These are phyloP conservation scores for Halictus quadricinctus DNA, from an alignment of 2,888 invertebrate genomes.

Conservation along the genomic window DNA sequence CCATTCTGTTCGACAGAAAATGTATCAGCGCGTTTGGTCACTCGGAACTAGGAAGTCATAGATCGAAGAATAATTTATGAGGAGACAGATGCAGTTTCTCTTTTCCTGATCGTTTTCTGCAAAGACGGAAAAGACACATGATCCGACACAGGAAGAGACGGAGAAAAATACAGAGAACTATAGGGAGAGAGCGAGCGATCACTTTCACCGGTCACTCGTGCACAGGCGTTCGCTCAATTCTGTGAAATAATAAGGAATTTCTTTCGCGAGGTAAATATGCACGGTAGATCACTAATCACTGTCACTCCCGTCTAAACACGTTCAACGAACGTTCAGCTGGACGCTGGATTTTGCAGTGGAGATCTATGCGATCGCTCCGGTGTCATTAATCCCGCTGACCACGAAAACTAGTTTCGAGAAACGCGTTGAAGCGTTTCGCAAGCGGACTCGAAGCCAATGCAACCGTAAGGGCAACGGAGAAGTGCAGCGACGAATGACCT, in stretches of 20 bases:
- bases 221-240: constrained; percentile 40
- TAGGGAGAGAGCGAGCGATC: constrained; percentile 3
- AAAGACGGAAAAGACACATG: neutral
- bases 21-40: neutral
- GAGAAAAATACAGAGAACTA: neutral
- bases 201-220: constrained; percentile 59
- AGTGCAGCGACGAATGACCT: constrained; percentile 5
- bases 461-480: neutral
- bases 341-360: constrained; percentile 14
- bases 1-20: neutral
- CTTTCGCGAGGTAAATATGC: constrained; percentile 27
- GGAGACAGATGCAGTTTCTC: neutral
- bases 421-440: constrained; percentile 51
- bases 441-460: constrained; percentile 30
- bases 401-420: constrained; percentile 57
- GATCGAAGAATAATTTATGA: constrained; percentile 20
- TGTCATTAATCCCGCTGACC: constrained; percentile 53
- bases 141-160: neutral
- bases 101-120: neutral
- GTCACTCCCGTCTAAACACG: constrained; percentile 52
- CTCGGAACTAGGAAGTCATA: constrained; percentile 10
- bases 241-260: constrained; percentile 45
- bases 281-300: constrained; percentile 60
- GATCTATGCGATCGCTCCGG: constrained; percentile 44
- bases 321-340: constrained; percentile 10